Conservation (phyloP, 2,888 invertebrate species). For the Drosophila paranaensis region DNA sequence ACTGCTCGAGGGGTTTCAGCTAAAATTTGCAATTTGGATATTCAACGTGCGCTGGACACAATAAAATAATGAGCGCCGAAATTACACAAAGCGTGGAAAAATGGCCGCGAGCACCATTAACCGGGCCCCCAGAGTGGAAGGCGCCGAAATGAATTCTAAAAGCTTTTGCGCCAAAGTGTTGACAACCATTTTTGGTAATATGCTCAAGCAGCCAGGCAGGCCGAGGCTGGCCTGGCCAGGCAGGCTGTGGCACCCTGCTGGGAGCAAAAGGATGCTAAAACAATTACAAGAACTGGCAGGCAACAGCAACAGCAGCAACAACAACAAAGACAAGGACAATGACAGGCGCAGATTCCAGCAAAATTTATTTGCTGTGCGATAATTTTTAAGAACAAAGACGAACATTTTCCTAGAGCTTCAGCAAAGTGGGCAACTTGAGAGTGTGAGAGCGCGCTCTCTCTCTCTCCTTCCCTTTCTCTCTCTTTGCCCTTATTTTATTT, state of each 20-base stretch:
- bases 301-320: constrained; percentile 21
- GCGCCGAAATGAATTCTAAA: constrained; percentile 62
- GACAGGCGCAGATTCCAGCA: constrained; percentile 66
- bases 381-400: constrained; percentile 71
- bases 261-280: constrained; percentile 63
- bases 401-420: constrained; percentile 47
- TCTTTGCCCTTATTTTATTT: constrained; percentile 5
- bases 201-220: constrained; percentile 47
- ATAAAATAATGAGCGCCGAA: constrained; percentile 67
- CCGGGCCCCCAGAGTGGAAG: constrained; percentile 31
- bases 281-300: constrained; percentile 58
- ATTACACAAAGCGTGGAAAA: constrained; percentile 69
- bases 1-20: constrained; percentile 39
- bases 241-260: constrained; percentile 37
- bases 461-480: too few relatives aligned
- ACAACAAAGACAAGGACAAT: constrained; percentile 50
- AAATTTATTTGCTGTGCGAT: constrained; percentile 74
- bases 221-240: constrained; percentile 10
- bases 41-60: constrained; percentile 58
- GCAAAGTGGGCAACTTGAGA: constrained; percentile 13
- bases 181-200: constrained; percentile 72
- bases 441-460: background rate
- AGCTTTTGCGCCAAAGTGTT: constrained; percentile 72
- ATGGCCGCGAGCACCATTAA: constrained; percentile 63
- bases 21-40: constrained; percentile 65